Percentiles rank a stretch among this genome's conserved stretches.
These are phyloP conservation scores for Pseudomyrmex pallidus DNA, from an alignment of 1,140 invertebrate species.

Conservation along the genomic window DNA sequence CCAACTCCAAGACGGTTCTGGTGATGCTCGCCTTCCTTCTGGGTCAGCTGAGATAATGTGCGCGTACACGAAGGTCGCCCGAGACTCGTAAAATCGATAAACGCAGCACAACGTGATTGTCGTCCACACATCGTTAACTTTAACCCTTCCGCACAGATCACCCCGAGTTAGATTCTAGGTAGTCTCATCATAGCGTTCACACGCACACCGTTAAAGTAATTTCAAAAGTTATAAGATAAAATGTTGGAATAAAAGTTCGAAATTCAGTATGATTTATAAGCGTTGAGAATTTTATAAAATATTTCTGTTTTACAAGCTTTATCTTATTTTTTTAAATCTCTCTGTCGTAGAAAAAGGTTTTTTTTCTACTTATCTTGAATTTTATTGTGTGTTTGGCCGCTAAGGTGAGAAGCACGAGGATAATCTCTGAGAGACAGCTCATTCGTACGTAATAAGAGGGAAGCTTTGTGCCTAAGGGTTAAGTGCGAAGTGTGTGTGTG, in stretches of 20 bases:
- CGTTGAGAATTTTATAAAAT: too few relatives aligned
- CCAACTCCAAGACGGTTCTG: constrained; percentile 82
- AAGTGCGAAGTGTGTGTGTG: constrained; percentile 5
- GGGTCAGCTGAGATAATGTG: constrained; percentile 84
- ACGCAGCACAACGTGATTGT: constrained; percentile 21
- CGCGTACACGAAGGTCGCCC: constrained; percentile 56
- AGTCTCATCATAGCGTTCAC: constrained; percentile 18
- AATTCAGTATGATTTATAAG: neutral
- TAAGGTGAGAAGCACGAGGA: constrained; percentile 44
- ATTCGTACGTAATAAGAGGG: constrained; percentile 51
- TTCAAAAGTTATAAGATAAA: neutral
- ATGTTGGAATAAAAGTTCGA: too few relatives aligned
- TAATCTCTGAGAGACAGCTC: constrained; percentile 45
- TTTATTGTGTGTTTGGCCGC: constrained; percentile 30
- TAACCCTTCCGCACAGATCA: constrained; percentile 44
- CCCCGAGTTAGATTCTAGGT: neutral
- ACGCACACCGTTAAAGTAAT: constrained; percentile 5
- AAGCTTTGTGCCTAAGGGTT: constrained; percentile 55
- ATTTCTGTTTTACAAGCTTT: neutral
- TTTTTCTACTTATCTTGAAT: constrained; percentile 33
- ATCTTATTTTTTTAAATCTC: constrained; percentile 41
- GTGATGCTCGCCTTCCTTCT: constrained; percentile 82
- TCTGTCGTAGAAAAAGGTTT: neutral
- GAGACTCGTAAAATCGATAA: constrained; percentile 34
- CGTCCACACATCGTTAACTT: constrained; percentile 19